Evolutionary conservation across 2,113 vertebrate species (phyloP), one percentile per base, ranked within the genome.

Genomic region (Dinomys branickii): DNA sequence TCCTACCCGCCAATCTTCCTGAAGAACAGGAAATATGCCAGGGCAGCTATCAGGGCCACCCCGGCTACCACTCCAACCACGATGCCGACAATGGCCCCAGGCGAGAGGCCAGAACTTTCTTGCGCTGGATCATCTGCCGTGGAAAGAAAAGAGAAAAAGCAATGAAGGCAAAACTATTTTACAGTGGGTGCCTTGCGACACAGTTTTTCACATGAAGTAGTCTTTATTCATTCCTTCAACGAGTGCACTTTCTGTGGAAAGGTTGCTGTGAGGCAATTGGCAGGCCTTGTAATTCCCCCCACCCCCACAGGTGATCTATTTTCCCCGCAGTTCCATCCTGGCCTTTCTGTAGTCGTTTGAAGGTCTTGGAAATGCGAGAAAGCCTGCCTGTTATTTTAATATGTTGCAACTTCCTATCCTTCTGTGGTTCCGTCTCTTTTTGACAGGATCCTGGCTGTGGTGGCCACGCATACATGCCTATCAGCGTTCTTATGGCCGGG

Each of bases 1-100:
- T 26, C 96, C 61, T 97, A 97, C 96, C 96, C 4, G 75, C 44
- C 56, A 65, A 11, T 59, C 20, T 95, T 96, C 58, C 85, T 90
- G 44, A 2, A 7, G 17, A 9, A 59, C 50, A 95, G 90, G 71
- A 89, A 95, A 24, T 69, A 96, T 0, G 10, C 50, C 50, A 97
- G 85, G 41, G 17, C 67, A 33, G 3, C 47, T 41, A 54, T 56
- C 38, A 97, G 33, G 65, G 30, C 81, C 33, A 97, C 22, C 1
- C 41, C 90, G 0, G 52, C 90, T 38, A 90, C 13, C 1, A 19
- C 52, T 63, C 75, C 95, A 24, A 85, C 38, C 88, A 97, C n/a
- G 0, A 98, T 97, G 92, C 92, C 75, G 0, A 47, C 87, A n/a
- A 92, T 88, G 54, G 88, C 94, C 14, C 95, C 94, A 7, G 0